Percentiles rank a stretch among this genome's conserved stretches.
phyloP scores from a whole-genome alignment of 2,797 vertebrate genomes.

The Podargus strigoides region DNA sequence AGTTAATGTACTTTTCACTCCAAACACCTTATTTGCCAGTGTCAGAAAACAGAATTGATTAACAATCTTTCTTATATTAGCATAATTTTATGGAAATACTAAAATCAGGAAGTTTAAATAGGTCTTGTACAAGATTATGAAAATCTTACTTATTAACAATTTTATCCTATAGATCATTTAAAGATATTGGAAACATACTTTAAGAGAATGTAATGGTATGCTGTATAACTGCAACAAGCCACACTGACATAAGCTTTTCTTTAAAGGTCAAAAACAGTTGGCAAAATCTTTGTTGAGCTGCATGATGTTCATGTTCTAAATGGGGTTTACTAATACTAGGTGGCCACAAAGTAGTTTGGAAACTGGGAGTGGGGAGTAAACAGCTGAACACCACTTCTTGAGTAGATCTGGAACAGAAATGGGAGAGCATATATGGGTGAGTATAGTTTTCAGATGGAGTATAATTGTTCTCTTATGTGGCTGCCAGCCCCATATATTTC shows the following conservation, averaged over 20 bases:
- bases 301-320: neutral
- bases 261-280: neutral
- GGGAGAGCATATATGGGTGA: neutral
- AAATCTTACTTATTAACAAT: neutral
- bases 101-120: neutral
- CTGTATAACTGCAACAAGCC: neutral
- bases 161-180: neutral
- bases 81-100: neutral
- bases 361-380: neutral
- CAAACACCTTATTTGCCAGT: rapidly evolving
- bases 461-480: neutral
- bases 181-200: neutral
- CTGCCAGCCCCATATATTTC: neutral
- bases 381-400: neutral
- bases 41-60: neutral
- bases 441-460: neutral
- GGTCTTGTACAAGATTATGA: neutral
- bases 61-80: neutral
- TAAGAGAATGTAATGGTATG: neutral
- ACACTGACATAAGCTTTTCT: neutral
- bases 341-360: neutral
- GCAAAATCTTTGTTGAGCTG: neutral
- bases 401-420: neutral
- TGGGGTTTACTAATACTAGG: neutral
- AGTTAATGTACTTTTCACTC: neutral